Evolutionary conservation across 2,113 vertebrate genomes (phyloP).

Genomic region (Actinemys pallida): DNA sequence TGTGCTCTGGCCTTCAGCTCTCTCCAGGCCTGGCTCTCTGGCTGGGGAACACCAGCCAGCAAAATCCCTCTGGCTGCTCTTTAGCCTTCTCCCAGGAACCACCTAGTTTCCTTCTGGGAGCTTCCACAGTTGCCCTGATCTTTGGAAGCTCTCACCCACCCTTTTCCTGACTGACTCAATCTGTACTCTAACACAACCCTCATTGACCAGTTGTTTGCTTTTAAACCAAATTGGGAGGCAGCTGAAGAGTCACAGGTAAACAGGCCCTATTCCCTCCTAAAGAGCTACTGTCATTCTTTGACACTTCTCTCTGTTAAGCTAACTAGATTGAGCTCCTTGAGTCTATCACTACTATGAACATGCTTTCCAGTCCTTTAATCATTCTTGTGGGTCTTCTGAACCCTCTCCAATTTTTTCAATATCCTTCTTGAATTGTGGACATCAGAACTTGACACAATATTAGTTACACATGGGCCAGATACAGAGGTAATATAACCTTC

Average conservation of each 20-base stretch:
- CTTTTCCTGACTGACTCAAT: background rate
- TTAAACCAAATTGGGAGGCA: background rate
- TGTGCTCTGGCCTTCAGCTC: no score
- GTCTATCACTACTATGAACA: background rate
- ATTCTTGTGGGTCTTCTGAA: background rate
- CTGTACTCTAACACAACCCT: background rate
- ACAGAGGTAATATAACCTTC: background rate
- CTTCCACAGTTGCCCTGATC: no score
- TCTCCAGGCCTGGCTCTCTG: no score
- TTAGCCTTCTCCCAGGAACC: no score
- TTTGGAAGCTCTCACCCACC: background rate
- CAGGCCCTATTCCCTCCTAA: background rate
- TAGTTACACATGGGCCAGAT: background rate
- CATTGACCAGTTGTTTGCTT: background rate
- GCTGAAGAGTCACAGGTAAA: background rate
- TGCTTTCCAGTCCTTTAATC: background rate
- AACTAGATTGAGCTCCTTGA: background rate
- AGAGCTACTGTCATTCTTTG: background rate
- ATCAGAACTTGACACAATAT: rapidly evolving
- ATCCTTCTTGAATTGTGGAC: background rate
- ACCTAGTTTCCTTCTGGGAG: no score
- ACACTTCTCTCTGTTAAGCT: background rate
- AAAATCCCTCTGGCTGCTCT: no score
- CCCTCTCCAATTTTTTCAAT: background rate
- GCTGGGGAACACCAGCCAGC: no score